These are phyloP conservation scores for Xenopus laevis DNA, from an alignment of 2,113 vertebrate species.

Conservation along the genomic window DNA sequence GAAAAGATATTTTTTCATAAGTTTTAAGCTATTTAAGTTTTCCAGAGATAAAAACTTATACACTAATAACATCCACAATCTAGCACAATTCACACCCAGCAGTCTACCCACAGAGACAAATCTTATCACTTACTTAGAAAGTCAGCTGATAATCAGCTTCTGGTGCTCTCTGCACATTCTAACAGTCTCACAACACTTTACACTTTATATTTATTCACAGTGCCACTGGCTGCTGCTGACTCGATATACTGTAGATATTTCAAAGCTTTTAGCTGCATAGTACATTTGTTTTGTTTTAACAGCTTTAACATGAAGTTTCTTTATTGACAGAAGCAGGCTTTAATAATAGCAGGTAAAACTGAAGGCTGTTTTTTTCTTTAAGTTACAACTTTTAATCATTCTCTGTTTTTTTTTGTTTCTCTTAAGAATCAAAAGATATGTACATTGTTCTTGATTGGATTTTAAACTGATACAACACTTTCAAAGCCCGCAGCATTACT, in stretches of 20 bases:
- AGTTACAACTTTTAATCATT: too few relatives aligned
- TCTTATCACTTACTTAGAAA: background rate
- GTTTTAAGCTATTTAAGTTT: background rate
- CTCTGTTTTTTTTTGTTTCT: too few relatives aligned
- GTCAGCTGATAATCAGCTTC: constrained; percentile 21
- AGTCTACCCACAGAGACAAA: constrained; percentile 2
- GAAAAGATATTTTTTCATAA: background rate
- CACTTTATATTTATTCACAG: too few relatives aligned
- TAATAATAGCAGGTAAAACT: background rate
- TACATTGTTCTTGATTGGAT: too few relatives aligned
- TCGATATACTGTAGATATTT: constrained; percentile 23
- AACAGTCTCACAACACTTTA: constrained; percentile 11
- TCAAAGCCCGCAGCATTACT: too few relatives aligned
- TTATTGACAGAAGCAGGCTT: background rate
- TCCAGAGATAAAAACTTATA: background rate
- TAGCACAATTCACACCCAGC: constrained; percentile 14
- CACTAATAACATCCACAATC: background rate
- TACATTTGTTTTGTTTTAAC: constrained; percentile 42
- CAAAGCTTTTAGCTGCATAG: constrained; percentile 45
- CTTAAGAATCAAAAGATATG: too few relatives aligned
- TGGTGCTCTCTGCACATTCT: constrained; percentile 5
- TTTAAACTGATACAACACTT: background rate
- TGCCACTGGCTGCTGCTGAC: constrained; percentile 33
- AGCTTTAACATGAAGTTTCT: constrained; percentile 28
- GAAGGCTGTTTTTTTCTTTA: too few relatives aligned